Evolutionary conservation across 2,797 vertebrate genomes (phyloP).

Genomic region (Manis pentadactyla): DNA sequence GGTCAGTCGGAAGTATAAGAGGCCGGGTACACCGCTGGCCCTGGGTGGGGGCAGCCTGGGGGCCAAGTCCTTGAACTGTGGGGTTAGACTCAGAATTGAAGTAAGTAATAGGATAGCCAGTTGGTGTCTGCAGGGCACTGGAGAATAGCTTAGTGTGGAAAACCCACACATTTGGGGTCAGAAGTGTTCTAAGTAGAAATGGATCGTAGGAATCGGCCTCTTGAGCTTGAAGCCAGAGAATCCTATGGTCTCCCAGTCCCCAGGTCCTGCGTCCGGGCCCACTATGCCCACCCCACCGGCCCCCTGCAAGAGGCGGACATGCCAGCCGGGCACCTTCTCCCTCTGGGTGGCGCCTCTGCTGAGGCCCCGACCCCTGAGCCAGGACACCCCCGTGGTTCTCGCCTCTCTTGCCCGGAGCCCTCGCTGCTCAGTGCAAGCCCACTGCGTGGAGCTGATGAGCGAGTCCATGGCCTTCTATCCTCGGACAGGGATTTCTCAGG

Average conservation of each 20-base stretch:
- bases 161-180: background rate
- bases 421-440: background rate
- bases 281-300: background rate
- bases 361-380: background rate
- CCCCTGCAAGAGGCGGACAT: accelerated
- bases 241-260: background rate
- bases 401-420: background rate
- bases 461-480: background rate
- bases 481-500: background rate
- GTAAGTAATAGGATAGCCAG: background rate
- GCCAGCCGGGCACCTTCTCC: background rate
- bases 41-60: background rate
- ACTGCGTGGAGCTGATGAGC: background rate
- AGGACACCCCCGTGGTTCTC: background rate
- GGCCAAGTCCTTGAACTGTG: background rate
- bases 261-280: background rate
- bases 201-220: background rate
- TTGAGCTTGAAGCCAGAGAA: background rate
- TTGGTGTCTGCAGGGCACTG: background rate
- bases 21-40: background rate
- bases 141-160: background rate
- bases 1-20: background rate
- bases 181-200: background rate
- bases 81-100: background rate
- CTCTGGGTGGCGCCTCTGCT: background rate